Evolutionary conservation across 2,888 invertebrate species (phyloP), one percentile per base, ranked within the genome.

Genomic region (Gibbula magus): DNA sequence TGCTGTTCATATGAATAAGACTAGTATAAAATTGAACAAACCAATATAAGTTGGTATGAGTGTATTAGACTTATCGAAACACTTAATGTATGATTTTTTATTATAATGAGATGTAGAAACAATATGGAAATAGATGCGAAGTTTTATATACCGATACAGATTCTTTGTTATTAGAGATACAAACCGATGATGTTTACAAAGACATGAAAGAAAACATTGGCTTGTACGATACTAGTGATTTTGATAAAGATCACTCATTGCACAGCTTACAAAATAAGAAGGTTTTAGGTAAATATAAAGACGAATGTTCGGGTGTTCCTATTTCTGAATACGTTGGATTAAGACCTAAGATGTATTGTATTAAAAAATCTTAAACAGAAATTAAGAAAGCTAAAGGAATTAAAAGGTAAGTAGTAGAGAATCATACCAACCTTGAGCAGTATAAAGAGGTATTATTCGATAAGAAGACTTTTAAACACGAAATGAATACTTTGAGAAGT

Each of bases 1-100:
- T 10, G 61, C 61, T 18, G 4, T 61, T 16, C 61, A 29, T 25
- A 61, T 61, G 61, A 22, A 61, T 2, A 61, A 61, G 10, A 88
- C 29, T 92, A 61, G n/a, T 53, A 18, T 0, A n/a, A 80, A 25
- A 20, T 29, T 61, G 3, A 61, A 61, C 29, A 20, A 29, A 10
- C 61, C 25, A 3, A 29, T 61, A 4, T 61, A 25, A 10, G 61
- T 61, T 1, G 61, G 61, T 4, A 61, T 61, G 61, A 25, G 61
- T 22, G 25, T 61, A 2, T 18, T 61, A 2, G 18, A 61, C 13
- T 29, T 61, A 10, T 61, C 61, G 29, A 61, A 61, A 29, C 61
- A 61, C 29, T 22, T 61, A 22, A 61, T 61, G n/a, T 29, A 61
- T 25, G 61, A 61, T 18, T 61, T 61, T n/a, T 29, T 61, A 61